Percentiles rank a stretch among this genome's conserved stretches.
phyloP scores from a whole-genome alignment of 2,888 invertebrate genomes.

The Polydesmus complanatus region DNA sequence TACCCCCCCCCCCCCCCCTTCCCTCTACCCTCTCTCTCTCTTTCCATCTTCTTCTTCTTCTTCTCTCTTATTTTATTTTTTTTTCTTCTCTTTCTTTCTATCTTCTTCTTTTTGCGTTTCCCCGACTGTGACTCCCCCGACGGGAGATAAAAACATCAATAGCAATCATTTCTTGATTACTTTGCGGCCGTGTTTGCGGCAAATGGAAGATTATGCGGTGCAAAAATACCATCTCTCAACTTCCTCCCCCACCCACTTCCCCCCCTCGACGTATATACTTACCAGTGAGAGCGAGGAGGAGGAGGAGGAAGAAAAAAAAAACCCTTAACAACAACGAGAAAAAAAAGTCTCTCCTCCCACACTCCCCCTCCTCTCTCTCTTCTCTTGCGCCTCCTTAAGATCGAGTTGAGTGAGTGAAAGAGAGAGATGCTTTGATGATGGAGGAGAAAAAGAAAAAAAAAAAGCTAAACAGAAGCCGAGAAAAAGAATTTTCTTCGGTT shows the following conservation, averaged over 20 bases:
- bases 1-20: not conserved
- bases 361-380: not conserved
- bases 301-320: not conserved
- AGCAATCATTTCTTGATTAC: slow-evolving; percentile 14
- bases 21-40: not conserved
- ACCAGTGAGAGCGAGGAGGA: not conserved
- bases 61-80: not conserved
- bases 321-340: too few relatives aligned
- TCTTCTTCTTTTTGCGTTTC: too few relatives aligned
- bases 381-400: not conserved
- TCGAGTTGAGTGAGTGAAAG: not conserved
- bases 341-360: not conserved
- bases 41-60: not conserved
- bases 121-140: slow-evolving; percentile 3
- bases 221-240: slow-evolving; percentile 5
- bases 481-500: too few relatives aligned
- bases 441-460: too few relatives aligned
- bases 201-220: slow-evolving; percentile 11
- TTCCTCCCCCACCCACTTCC: not conserved
- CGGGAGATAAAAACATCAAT: slow-evolving; percentile 14
- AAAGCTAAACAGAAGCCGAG: too few relatives aligned
- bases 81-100: not conserved
- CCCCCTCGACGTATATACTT: not conserved
- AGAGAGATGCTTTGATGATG: not conserved
- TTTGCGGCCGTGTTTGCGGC: slow-evolving; percentile 15